Base-by-base conservation (phyloP, 2,888 invertebrate species). In the Drosophila prolongata region DNA sequence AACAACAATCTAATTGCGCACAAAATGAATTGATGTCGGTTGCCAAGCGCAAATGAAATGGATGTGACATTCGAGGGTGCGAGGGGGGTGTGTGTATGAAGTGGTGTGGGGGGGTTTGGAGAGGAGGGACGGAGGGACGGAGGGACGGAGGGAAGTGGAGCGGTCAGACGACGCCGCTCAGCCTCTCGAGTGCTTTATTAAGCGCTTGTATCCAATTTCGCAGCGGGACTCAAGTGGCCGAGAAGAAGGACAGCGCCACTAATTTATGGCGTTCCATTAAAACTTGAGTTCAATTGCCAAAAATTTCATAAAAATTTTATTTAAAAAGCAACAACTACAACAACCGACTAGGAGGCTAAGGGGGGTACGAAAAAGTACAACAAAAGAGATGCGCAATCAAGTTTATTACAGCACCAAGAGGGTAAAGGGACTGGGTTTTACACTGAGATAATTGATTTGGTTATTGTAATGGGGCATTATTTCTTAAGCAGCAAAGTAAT, bases 11-110 rank as follows among this genome's bases (percentile, higher is more conserved):
- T 84, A 85, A 89, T 85, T 85, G 85, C 78, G 69, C 72, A 78
- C 87, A 81, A 85, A 85, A 84, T 89, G 81, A 85, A 89, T 87
- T 89, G 85, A 89, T 87, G 85, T 83, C 87, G 89, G 89, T 89
- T 89, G 85, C 85, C 85, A 89, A 85, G 85, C 40, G 75, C 75
- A 84, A 78, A 87, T 78, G 79, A 88, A 66, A 80, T 77, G 77
- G 73, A 67, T 76, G 72, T 49, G 67, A 62, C 50, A 43, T 53
- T 40, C 16, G 50, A 50, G 42, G 34, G 27, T 27, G 60, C 16
- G 30, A 10, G 34, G 14, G 24, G 34, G 50, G 14, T 24, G 4
- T 24, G 24, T 24, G 24, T 0, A 24, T 24, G 19, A 24, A 24
- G 24, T 24, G 24, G 30, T 10, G 30, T 10, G 34, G 14, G 24